Evolutionary conservation across 2,888 invertebrate species (phyloP), one percentile per base, ranked within the genome.

Genomic region (Acanthoscelides obtectus): DNA sequence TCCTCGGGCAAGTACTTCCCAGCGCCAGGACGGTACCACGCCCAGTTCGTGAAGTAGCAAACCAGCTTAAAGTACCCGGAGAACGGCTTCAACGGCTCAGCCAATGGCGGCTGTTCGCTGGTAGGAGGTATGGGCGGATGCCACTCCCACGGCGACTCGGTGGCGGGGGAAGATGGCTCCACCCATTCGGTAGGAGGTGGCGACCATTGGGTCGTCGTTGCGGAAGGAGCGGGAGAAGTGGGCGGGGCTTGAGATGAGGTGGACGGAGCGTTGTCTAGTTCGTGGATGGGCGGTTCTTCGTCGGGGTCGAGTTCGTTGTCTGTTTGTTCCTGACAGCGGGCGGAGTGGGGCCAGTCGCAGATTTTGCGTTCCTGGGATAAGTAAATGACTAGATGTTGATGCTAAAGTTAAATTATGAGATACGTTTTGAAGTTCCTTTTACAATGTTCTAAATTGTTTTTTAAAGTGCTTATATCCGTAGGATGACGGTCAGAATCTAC

Each of bases 41-140:
- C 95, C 96, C 96, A 97, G 82, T 96, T 96, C 0, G 96, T 96
- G 84, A 95, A 96, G 85, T 96, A 96, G 81, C 96, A 96, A 0
- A 96, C 93, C 0, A 96, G 89, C 84, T 94, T 95, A 83, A 90
- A 94, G 73, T 91, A 88, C 20, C 92, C 94, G 82, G 88, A 86
- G 74, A 90, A 83, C 0, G 86, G 86, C 68, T 86, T 89, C 70
- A 85, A 86, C 73, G 87, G 86, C 81, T 87, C 86, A 4, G 86
- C 78, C 64, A 82, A 81, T 4, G 85, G 84, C 6, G 85, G 81
- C 67, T 86, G 83, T 70, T 85, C 79, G 5, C 87, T 84, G 2
- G 82, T 81, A 22, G 80, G 81, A 2, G 83, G 81, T 63, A 82
- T 82, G 66, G 81, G 79, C 19, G 80, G 82, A 72, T 82, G 81